phyloP scores from a whole-genome alignment of 2,113 vertebrate genomes.

The Apodemus sylvaticus region DNA sequence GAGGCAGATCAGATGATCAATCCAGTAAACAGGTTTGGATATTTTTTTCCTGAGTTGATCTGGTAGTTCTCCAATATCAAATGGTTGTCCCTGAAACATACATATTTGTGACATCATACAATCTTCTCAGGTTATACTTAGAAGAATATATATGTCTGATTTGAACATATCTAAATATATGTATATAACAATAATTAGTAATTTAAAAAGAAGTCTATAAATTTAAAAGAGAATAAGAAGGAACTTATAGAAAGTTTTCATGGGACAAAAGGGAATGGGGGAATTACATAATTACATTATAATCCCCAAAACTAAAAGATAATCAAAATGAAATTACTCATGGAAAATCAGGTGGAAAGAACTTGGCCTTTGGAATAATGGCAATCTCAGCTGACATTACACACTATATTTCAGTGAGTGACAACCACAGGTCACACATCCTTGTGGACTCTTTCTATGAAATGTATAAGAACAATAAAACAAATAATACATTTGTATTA shows the following conservation, averaged over 20 bases:
- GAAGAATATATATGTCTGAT: background rate
- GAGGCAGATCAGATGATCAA: background rate
- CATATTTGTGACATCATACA: background rate
- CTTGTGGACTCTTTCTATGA: background rate
- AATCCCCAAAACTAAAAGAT: background rate
- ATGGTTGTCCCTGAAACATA: background rate
- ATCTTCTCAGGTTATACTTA: background rate
- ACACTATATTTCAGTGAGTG: background rate
- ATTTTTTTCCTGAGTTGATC: background rate
- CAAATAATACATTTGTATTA: background rate
- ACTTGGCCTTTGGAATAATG: background rate
- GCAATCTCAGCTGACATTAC: background rate
- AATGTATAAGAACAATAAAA: background rate
- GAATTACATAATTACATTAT: background rate
- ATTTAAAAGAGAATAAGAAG: background rate
- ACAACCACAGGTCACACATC: accelerated
- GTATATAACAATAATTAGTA: background rate
- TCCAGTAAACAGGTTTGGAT: background rate
- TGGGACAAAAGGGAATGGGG: background rate
- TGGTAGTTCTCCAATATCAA: background rate
- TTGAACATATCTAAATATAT: background rate
- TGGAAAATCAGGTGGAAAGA: background rate
- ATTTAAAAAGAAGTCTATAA: background rate
- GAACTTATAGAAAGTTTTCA: background rate
- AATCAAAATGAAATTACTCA: background rate